phyloP scores from a whole-genome alignment of 2,888 invertebrate genomes.

The Thysanoteuthis rhombus region DNA sequence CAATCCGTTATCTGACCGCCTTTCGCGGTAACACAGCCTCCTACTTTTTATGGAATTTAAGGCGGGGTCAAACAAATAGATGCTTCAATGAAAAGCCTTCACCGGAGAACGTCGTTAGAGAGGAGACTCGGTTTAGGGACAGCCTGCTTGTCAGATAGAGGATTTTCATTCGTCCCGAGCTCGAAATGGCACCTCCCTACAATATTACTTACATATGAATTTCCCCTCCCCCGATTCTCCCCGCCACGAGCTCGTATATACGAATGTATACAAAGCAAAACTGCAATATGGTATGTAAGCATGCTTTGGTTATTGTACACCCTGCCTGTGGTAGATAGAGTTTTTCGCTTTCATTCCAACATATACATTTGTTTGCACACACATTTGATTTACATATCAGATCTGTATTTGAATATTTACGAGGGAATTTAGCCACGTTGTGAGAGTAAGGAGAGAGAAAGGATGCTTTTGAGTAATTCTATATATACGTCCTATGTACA shows the following conservation, averaged over 20 bases:
- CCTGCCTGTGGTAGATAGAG: slow-evolving; percentile 23
- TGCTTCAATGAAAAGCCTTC: no score
- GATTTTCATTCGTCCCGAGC: not conserved
- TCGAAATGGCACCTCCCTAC: not conserved
- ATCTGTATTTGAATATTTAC: slow-evolving; percentile 34
- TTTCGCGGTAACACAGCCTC: slow-evolving; percentile 31
- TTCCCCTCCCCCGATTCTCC: not conserved
- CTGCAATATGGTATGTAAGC: not conserved
- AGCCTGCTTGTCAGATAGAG: not conserved
- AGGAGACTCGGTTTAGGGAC: not conserved
- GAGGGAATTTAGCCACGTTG: slow-evolving; percentile 30
- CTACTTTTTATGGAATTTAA: slow-evolving; percentile 36
- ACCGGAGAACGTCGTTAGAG: not conserved
- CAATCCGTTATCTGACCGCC: slow-evolving; percentile 38
- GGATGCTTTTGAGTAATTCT: not conserved
- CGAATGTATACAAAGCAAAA: not conserved
- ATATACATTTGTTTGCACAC: slow-evolving; percentile 33
- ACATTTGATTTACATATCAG: slow-evolving; percentile 35
- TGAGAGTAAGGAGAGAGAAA: not conserved
- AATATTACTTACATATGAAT: no score
- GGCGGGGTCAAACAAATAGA: slow-evolving; percentile 34
- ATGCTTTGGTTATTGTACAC: slow-evolving; percentile 24
- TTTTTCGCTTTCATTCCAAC: slow-evolving; percentile 1
- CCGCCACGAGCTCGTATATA: not conserved
- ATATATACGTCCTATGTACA: not conserved